Conservation (phyloP, 2,113 vertebrate species). For the Naja naja region DNA sequence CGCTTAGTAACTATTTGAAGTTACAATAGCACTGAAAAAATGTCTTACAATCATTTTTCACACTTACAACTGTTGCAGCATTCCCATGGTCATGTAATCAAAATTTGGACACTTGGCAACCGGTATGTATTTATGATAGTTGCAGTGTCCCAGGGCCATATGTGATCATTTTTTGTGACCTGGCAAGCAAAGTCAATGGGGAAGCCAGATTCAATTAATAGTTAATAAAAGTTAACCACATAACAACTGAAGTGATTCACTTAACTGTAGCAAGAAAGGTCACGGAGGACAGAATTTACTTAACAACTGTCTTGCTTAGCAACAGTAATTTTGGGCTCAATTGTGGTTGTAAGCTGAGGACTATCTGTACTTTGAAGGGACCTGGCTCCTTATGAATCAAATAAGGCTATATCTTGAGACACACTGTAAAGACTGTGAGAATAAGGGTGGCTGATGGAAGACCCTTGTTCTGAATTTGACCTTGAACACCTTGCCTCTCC, state of each 20-base stretch:
- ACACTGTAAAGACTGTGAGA: background rate
- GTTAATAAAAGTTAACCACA: background rate
- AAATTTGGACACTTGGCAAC: background rate
- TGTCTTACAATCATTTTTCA: background rate
- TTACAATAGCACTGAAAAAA: background rate
- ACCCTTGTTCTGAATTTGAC: accelerated
- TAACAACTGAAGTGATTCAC: background rate
- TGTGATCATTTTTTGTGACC: background rate
- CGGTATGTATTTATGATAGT: background rate
- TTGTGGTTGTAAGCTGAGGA: background rate
- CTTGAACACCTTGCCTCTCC: background rate
- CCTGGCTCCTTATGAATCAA: too few species aligned
- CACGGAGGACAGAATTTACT: background rate
- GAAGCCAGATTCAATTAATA: background rate
- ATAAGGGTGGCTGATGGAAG: background rate
- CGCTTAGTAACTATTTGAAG: background rate
- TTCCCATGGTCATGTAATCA: background rate
- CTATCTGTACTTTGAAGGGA: background rate
- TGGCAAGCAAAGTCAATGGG: background rate
- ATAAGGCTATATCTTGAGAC: background rate
- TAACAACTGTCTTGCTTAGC: background rate
- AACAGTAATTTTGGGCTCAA: background rate
- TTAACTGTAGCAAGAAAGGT: background rate
- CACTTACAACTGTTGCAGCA: background rate
- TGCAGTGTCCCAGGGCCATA: background rate